Percentiles rank a stretch among this genome's conserved stretches.
Conservation (phyloP, 1,140 invertebrate genomes). For the Galleria mellonella region DNA sequence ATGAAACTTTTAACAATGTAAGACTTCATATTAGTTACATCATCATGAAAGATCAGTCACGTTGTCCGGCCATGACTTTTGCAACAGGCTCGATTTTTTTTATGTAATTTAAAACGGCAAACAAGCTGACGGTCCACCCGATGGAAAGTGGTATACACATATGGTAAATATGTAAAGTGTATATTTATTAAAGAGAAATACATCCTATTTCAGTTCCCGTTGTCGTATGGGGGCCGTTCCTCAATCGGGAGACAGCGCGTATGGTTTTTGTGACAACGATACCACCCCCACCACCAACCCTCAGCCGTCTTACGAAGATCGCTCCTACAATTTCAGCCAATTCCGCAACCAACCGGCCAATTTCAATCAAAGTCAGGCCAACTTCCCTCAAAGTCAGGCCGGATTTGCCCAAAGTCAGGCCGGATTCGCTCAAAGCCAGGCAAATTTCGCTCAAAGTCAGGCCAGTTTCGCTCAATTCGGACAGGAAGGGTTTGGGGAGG, state of each 20-base stretch:
- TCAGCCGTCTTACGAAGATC: conserved; percentile 33
- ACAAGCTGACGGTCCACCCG: no score
- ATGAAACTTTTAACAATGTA: no score
- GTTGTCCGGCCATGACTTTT: no score
- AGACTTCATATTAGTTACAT: no score
- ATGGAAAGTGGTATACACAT: no score
- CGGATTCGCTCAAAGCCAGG: conserved; percentile 26
- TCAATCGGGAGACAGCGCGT: conserved; percentile 67
- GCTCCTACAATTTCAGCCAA: conserved; percentile 33
- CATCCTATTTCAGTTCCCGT: conserved; percentile 45
- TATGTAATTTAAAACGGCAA: no score
- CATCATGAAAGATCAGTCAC: no score
- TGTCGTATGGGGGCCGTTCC: conserved; percentile 57
- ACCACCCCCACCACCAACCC: conserved; percentile 18
- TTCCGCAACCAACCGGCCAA: not conserved
- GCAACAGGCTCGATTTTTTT: no score
- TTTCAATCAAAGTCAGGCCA: not conserved
- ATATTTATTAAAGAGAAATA: no score
- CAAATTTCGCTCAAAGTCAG: conserved; percentile 16
- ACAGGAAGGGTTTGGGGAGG: conserved; percentile 44
- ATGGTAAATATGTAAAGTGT: no score
- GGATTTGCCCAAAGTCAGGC: conserved; percentile 23
- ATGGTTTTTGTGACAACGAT: conserved; percentile 65
- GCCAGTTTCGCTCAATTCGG: conserved; percentile 19
- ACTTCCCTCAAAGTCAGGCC: conserved; percentile 4